Base-by-base conservation (phyloP, 2,797 vertebrate genomes). In the Spea hammondii region DNA sequence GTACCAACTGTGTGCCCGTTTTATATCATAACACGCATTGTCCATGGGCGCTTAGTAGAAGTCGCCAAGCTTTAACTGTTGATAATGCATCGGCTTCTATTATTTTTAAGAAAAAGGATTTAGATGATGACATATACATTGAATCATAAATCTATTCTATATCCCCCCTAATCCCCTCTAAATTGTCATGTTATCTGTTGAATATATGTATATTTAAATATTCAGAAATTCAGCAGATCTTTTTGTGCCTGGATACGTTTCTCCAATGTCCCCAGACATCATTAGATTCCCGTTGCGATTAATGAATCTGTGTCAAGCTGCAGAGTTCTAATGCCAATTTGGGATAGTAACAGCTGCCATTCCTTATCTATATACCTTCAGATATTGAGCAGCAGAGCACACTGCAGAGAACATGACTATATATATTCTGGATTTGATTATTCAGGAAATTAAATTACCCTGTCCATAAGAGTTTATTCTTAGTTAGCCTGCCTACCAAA, bases 271-370 rank as follows among this genome's bases (percentile, higher is more conserved):
- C 74, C 64, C 69, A 73, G 79, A 77, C 75, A 77, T 82, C 79
- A 82, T 82, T 82, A 82, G 74, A 77, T 69, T 68, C 62, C 67
- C 70, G 13, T 44, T 46, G 72, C 73, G 79, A 73, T 75, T 82
- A 82, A 82, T 82, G 79, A 82, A 77, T 82, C 79, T 64, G 32
- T 73, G 75, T 77, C 79, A 73, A 55, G 72, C 74, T 77, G 54
- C 73, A 68, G 75, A 77, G 53, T 60, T 73, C 70, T 82, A 82
- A 77, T 82, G 65, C 73, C 68, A 82, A 77, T 77, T 77, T 74
- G 59, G 79, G 50, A 77, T 73, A 51, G 70, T 65, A 82, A 82
- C 75, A 82, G 70, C 70, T 82, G 79, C 79, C 74, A 77, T 77
- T 77, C 55, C 62, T 66, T 77, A 77, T 77, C 75, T 73, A 68